These are phyloP conservation scores for Danio tinwini DNA, from an alignment of 2,797 vertebrate genomes.

Conservation along the genomic window DNA sequence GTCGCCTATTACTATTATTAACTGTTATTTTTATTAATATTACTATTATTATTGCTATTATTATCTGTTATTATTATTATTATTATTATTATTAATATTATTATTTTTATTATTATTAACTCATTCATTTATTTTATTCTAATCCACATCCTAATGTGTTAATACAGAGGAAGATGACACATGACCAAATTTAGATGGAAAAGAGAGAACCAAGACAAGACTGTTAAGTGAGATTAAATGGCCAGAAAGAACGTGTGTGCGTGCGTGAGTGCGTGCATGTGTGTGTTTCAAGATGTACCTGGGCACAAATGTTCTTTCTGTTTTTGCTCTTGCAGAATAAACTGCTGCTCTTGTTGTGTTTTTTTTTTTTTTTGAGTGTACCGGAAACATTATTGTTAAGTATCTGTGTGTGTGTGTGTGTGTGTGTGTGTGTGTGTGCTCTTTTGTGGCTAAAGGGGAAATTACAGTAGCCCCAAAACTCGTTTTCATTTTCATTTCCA, in stretches of 20 bases:
- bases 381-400: slow-evolving; percentile 16
- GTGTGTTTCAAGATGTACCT: slow-evolving; percentile 28
- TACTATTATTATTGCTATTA: too few relatives aligned
- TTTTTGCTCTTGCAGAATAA: not conserved
- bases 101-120: too few relatives aligned
- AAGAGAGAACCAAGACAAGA: not conserved
- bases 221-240: not conserved
- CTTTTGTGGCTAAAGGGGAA: not conserved
- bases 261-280: not conserved
- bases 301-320: not conserved
- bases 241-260: not conserved
- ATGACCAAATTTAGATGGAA: not conserved
- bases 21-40: too few relatives aligned
- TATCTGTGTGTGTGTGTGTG: not conserved
- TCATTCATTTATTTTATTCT: too few relatives aligned
- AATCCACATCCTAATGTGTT: too few relatives aligned
- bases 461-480: not conserved
- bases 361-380: not conserved
- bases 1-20: too few relatives aligned
- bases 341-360: not conserved
- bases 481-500: not conserved
- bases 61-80: too few relatives aligned
- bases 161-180: not conserved
- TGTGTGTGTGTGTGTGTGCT: not conserved
- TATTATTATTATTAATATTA: too few relatives aligned